Evolutionary conservation across 1,140 invertebrate species (phyloP).

Genomic region (Grapholita molesta): DNA sequence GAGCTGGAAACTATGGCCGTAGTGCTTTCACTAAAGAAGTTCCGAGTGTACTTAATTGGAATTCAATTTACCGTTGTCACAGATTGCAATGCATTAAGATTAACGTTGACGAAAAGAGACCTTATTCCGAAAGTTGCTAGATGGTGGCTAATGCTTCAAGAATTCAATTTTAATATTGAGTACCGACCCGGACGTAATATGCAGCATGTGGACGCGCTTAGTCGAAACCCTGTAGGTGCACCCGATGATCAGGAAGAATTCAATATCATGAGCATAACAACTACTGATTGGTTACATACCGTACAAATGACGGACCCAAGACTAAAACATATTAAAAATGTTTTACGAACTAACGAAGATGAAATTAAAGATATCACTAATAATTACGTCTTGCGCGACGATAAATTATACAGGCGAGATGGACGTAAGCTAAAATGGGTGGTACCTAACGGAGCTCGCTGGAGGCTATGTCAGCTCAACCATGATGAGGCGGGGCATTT

Average conservation of each 20-base stretch:
- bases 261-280: neutral
- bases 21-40: slow-evolving; percentile 33
- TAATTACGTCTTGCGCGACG: slow-evolving; percentile 4
- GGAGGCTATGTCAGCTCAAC: neutral
- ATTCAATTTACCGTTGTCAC: slow-evolving; percentile 50
- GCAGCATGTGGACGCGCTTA: slow-evolving; percentile 48
- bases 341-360: neutral
- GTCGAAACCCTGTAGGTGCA: slow-evolving; percentile 22
- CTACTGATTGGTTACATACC: neutral
- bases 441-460: neutral
- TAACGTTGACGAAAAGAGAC: slow-evolving; percentile 12
- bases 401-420: neutral
- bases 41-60: slow-evolving; percentile 43
- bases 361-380: slow-evolving; percentile 11
- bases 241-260: neutral
- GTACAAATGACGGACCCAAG: slow-evolving; percentile 1
- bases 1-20: slow-evolving; percentile 45
- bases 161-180: slow-evolving; percentile 32
- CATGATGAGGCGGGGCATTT: neutral
- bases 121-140: slow-evolving; percentile 29
- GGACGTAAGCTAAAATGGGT: neutral
- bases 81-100: slow-evolving; percentile 46
- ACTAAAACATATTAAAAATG: neutral
- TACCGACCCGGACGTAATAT: slow-evolving; percentile 29
- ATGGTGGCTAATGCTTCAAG: slow-evolving; percentile 30